phyloP scores from a whole-genome alignment of 1,140 invertebrate species.

The Neodiprion pinetum region DNA sequence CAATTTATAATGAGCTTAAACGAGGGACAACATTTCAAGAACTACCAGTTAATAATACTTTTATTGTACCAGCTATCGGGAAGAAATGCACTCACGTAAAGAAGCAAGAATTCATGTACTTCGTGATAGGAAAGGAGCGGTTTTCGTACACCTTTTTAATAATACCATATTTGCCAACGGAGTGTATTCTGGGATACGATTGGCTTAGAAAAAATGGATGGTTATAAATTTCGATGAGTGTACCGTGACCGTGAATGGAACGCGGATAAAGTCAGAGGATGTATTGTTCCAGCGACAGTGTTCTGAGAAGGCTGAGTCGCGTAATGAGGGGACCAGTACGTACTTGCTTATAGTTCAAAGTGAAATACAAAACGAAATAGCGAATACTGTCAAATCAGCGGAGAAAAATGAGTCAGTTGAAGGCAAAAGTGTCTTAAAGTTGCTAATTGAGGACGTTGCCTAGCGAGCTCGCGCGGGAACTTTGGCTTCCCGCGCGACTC shows the following conservation, averaged over 20 bases:
- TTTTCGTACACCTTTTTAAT: slow-evolving; percentile 26
- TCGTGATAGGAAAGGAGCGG: slow-evolving; percentile 13
- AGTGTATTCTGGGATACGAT: slow-evolving; percentile 31
- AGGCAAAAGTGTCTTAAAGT: background rate
- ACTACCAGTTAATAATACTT: slow-evolving; percentile 27
- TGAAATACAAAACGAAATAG: slow-evolving; percentile 13
- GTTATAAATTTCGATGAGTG: slow-evolving; percentile 24
- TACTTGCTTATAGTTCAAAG: slow-evolving; percentile 18
- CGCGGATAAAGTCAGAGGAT: background rate
- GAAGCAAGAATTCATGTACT: slow-evolving; percentile 26
- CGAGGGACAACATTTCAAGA: background rate
- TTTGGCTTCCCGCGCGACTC: no score
- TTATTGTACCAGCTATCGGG: slow-evolving; percentile 23
- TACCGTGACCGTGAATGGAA: background rate
- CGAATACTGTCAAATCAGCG: background rate
- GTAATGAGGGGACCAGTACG: slow-evolving; percentile 19
- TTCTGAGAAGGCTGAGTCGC: background rate
- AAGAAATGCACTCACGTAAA: slow-evolving; percentile 28
- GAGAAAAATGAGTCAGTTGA: slow-evolving; percentile 8
- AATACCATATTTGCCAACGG: slow-evolving; percentile 21
- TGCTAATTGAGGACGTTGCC: no score
- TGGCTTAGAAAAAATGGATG: slow-evolving; percentile 24
- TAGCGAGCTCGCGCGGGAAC: no score
- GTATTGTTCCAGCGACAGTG: slow-evolving; percentile 15
- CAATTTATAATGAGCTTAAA: slow-evolving; percentile 24